Conservation (phyloP, 2,113 vertebrate species). For the Hiodon tergisus region DNA sequence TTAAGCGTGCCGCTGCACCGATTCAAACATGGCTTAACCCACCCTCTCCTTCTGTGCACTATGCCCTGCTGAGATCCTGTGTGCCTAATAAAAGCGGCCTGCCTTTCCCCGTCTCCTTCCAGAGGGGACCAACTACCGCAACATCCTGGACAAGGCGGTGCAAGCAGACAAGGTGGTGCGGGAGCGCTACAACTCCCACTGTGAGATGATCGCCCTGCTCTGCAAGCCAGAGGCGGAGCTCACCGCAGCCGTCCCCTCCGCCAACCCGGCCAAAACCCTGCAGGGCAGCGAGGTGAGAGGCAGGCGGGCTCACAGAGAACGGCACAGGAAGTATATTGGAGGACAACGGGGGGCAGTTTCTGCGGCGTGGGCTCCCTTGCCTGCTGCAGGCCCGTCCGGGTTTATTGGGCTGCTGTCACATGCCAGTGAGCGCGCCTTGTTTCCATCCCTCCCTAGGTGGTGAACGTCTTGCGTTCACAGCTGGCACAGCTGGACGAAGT, state of each 20-base stretch:
- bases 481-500: conserved; percentile 77
- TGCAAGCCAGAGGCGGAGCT: conserved; percentile 87
- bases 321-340: neutral
- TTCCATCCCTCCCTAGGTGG: conserved; percentile 64
- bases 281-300: conserved; percentile 87
- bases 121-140: conserved; percentile 83
- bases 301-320: neutral
- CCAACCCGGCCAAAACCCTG: conserved; percentile 90
- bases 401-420: no score
- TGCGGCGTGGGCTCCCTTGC: neutral
- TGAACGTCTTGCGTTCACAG: conserved; percentile 78
- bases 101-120: neutral
- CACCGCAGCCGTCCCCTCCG: conserved; percentile 86
- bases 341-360: neutral
- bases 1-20: neutral
- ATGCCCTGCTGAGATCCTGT: no score
- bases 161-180: conserved; percentile 88
- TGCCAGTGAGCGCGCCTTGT: no score
- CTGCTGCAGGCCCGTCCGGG: no score
- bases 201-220: conserved; percentile 84
- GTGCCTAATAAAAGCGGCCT: no score
- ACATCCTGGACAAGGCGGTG: conserved; percentile 79
- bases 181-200: conserved; percentile 82
- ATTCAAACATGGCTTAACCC: no score
- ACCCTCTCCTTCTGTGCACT: no score